Base-by-base conservation (phyloP, 1,140 invertebrate genomes). In the Penaeus indicus region DNA sequence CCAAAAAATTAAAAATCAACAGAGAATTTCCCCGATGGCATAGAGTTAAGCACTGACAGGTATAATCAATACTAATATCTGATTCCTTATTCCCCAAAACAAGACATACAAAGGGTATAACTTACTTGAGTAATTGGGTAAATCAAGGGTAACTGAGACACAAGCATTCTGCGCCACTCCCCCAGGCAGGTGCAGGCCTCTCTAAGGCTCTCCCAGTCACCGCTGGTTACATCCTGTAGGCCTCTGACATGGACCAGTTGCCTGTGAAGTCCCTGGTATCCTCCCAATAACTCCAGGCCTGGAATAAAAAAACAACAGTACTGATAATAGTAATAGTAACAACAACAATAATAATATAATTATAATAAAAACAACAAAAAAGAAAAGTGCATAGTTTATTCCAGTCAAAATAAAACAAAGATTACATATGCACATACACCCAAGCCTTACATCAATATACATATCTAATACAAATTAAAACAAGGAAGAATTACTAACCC, bases 51-150 rank as follows among this genome's bases (percentile, higher is more conserved):
- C 1, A 42, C 38, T 42, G 38, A 42, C 38, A 42, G 38, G 38
- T 8, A 42, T 42, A 42, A 42, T 42, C 5, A 42, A 42, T 8
- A 42, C 38, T 42, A 42, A 42, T 42, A 42, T 42, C 38, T 42
- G 38, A 42, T 42, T 2, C 54, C 54, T 13, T 54, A 54, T 54
- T 54, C 54, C 5, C 1, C 8, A 54, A 54, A 38, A 8, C 21
- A 25, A 42, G n/a, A 10, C 10, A 78, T 19, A 38, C 21, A 78
- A 21, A 13, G 75, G 21, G 22, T 19, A 19, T 13, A 8, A 84
- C 83, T 27, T 69, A 88, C 86, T 62, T 88, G 86, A 75, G 47
- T 88, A 54, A 88, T 84, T 4, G 86, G 86, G 67, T 88, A 88
- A 16, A 88, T 83, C 60, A 82, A n/a, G 3, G 86, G 86, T 21